Base-by-base conservation (phyloP, 1,140 invertebrate species). In the Helicoverpa zea region DNA sequence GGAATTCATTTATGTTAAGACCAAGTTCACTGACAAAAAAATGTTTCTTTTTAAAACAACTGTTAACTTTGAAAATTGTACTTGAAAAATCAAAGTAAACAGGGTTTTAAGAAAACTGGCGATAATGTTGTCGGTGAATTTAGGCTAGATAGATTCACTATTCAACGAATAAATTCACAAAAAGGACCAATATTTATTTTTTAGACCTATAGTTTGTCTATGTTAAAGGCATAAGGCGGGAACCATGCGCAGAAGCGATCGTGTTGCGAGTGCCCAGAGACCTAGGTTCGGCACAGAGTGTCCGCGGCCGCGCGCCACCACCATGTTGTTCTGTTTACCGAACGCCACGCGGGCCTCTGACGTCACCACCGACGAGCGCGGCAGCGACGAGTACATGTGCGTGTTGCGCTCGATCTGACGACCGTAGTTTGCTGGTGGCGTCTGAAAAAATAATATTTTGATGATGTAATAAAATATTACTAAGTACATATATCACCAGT, bases 211-310 rank as follows among this genome's bases (percentile, higher is more conserved):
- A 14, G 18, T 49, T 49, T 49, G 16, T 43, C 10, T 13, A 49
- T 54, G 14, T 29, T 30, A 61, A 30, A 11, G 30, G 29, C 13
- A 59, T 0, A 29, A 16, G 16, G 61, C n/a, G 52, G 54, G 29
- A 14, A 13, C 23, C 35, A 79, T 52, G 74, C 79, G 64, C 79
- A 9, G 0, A 70, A 64, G 61, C 56, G 75, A 81, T 80, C 76
- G 72, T 76, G 82, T 75, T 18, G 54, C 79, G 79, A 14, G 76
- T 61, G 35, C 18, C 85, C 90, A 91, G 86, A 92, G 95, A 98
- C 98, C 98, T 98, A 99, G 95, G 96, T 98, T 98, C 82, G 98
- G 98, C 86, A 98, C 98, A 89, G 98, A 98, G 87, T 97, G 97
- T 94, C 98, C 98, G 95, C 98, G 96, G 68, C 92, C 94, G 86